These are phyloP conservation scores for Lerista edwardsae DNA, from an alignment of 2,797 vertebrate genomes.

Conservation along the genomic window DNA sequence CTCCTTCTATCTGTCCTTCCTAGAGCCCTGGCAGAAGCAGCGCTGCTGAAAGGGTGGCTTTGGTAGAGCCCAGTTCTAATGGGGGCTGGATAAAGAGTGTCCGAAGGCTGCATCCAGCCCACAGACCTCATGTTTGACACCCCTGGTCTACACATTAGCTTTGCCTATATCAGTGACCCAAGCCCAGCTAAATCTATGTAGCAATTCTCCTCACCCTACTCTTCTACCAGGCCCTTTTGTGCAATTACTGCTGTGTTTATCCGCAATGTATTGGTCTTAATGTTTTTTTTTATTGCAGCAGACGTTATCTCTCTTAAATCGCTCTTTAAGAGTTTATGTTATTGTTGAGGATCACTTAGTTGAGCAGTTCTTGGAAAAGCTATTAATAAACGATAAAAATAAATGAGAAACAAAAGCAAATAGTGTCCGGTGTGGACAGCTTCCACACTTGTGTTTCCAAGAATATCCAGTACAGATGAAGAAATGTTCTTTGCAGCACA, in stretches of 20 bases:
- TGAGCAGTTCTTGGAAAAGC: constrained; percentile 17
- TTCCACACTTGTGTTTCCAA: neutral
- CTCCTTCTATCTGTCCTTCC: no score
- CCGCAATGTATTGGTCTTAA: constrained; percentile 8
- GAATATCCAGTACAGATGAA: neutral
- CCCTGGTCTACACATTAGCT: neutral
- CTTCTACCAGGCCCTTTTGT: neutral
- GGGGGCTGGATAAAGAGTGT: no score
- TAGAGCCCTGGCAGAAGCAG: no score
- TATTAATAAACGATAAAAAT: constrained; percentile 33
- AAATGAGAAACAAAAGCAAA: neutral
- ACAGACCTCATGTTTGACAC: no score
- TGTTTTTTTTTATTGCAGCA: constrained; percentile 31
- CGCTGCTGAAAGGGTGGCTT: no score
- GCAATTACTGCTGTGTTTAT: constrained; percentile 17
- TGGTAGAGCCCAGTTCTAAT: no score
- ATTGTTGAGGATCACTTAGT: neutral
- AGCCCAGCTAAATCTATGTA: neutral
- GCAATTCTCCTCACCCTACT: neutral
- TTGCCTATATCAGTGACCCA: neutral
- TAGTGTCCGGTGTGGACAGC: neutral
- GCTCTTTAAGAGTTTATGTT: neutral
- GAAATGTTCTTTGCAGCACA: neutral
- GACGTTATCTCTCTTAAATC: constrained; percentile 18
- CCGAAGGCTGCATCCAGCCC: no score